Percentiles rank a stretch among this genome's conserved stretches.
Conservation (phyloP, 2,113 vertebrate genomes). For the Perognathus longimembris region DNA sequence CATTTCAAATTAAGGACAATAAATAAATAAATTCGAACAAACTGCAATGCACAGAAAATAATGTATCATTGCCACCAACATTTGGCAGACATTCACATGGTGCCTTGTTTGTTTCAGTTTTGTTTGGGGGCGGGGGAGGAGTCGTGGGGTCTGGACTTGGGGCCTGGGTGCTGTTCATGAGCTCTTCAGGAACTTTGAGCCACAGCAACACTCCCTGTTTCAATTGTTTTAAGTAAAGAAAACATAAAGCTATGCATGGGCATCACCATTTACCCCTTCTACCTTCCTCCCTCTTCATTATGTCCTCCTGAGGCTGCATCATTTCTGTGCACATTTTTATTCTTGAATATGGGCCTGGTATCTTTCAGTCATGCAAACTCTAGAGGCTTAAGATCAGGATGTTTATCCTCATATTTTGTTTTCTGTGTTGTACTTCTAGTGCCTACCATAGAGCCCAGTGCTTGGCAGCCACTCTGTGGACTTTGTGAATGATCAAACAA, state of each 20-base stretch:
- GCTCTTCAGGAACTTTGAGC: no score
- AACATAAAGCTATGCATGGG: not conserved
- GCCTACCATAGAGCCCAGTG: not conserved
- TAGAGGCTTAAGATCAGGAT: not conserved
- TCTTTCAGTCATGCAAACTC: not conserved
- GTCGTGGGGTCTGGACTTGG: no score
- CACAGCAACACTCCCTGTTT: no score
- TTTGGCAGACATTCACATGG: not conserved
- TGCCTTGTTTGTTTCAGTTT: not conserved
- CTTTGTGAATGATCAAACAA: not conserved
- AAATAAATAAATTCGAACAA: not conserved
- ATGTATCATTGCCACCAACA: not conserved
- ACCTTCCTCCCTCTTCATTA: not conserved
- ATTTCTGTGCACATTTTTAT: not conserved
- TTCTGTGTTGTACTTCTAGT: not conserved
- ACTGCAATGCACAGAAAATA: not conserved
- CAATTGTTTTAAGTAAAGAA: not conserved
- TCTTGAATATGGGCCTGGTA: not conserved
- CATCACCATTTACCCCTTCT: not conserved
- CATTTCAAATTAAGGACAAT: not conserved
- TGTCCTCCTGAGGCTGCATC: not conserved
- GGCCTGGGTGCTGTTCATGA: no score
- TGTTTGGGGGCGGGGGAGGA: no score
- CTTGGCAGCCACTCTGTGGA: not conserved
- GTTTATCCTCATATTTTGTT: not conserved